Conservation (phyloP, 2,113 vertebrate genomes). For the Archocentrus centrarchus region DNA sequence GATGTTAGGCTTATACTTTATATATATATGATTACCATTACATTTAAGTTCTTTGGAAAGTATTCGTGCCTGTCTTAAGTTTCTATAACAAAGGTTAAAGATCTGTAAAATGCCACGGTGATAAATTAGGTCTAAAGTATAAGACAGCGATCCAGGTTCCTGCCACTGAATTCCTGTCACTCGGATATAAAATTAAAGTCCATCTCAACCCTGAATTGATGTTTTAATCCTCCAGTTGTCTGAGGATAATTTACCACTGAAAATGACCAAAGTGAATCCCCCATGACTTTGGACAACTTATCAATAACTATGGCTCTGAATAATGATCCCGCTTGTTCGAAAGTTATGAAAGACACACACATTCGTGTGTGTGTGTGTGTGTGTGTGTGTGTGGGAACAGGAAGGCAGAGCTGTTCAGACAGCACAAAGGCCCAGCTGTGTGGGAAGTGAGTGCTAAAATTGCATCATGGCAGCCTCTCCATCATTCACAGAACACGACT, state of each 20-base stretch:
- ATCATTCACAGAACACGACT: conserved; percentile 38
- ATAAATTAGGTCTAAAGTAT: not conserved
- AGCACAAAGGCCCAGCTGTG: conserved; percentile 59
- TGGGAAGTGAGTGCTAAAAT: conserved; percentile 54
- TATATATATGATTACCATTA: too few relatives aligned
- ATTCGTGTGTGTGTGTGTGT: not conserved
- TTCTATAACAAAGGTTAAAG: not conserved
- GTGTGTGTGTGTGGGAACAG: not conserved
- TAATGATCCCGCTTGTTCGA: not conserved
- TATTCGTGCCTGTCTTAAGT: not conserved
- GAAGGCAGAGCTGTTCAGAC: conserved; percentile 32
- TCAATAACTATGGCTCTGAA: not conserved
- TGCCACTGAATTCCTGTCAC: not conserved
- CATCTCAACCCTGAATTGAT: not conserved
- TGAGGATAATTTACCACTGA: not conserved
- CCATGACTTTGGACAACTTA: not conserved
- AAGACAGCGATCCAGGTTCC: not conserved
- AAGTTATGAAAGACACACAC: not conserved
- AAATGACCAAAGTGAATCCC: accelerated
- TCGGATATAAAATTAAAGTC: not conserved
- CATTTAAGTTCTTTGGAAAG: not conserved
- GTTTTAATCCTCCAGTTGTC: not conserved
- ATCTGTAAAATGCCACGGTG: not conserved
- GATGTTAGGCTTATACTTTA: too few relatives aligned
- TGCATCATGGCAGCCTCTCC: conserved; percentile 41